Evolutionary conservation across 2,888 invertebrate genomes (phyloP).

Genomic region (Agonum fuliginosum): DNA sequence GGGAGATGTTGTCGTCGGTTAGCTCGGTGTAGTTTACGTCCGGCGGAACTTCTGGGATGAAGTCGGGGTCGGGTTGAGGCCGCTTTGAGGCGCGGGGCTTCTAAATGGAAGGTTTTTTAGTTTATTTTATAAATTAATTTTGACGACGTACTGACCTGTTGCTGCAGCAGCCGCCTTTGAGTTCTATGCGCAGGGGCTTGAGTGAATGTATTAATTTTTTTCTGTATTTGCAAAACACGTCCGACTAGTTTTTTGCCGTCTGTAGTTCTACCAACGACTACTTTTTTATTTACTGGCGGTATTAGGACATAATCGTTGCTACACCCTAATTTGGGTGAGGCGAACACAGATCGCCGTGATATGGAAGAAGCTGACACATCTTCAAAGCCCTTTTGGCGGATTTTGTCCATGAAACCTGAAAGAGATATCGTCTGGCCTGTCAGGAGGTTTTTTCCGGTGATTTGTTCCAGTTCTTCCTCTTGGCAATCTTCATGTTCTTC

Average conservation of each 20-base stretch:
- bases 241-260: constrained; percentile 63
- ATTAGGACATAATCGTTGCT: constrained; percentile 10
- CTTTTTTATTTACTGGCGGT: constrained; percentile 36
- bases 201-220: no score
- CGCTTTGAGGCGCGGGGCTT: neutral
- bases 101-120: no score
- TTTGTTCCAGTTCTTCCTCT: constrained; percentile 3
- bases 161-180: neutral
- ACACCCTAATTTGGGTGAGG: neutral
- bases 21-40: constrained; percentile 58
- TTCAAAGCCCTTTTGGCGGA: neutral
- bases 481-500: constrained; percentile 44
- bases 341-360: neutral
- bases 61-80: neutral
- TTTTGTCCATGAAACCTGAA: constrained; percentile 61
- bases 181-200: neutral
- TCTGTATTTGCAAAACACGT: constrained; percentile 63
- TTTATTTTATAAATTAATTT: no score
- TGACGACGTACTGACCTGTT: no score
- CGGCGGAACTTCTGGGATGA: neutral
- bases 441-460: constrained; percentile 62
- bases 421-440: constrained; percentile 64
- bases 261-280: constrained; percentile 60
- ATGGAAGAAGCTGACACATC: neutral
- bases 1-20: constrained; percentile 65